Conservation (phyloP, 2,113 vertebrate species). For the Murina feae region DNA sequence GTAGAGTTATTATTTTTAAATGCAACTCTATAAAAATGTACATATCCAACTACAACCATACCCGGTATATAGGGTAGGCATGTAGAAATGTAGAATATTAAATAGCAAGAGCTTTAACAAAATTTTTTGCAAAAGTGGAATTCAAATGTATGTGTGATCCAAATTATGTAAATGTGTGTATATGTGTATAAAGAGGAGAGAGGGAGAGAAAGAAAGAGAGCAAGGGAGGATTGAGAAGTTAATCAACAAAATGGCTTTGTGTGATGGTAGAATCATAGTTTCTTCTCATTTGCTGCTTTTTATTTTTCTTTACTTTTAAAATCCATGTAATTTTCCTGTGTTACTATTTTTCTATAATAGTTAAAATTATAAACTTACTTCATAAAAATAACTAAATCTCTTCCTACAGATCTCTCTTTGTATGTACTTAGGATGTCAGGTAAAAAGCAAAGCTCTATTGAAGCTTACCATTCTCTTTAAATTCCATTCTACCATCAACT, state of each 20-base stretch:
- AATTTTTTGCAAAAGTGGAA: not conserved
- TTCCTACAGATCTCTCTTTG: not conserved
- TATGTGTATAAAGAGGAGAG: not conserved
- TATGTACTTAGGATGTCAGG: not conserved
- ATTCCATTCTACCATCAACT: not conserved
- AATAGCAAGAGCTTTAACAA: not conserved
- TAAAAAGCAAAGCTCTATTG: not conserved
- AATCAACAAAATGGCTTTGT: no score
- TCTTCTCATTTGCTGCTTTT: not conserved
- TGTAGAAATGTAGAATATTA: not conserved
- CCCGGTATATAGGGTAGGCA: no score
- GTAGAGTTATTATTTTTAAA: not conserved
- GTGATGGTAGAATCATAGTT: not conserved
- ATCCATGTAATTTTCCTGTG: not conserved
- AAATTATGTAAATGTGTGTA: not conserved
- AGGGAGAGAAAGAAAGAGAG: not conserved
- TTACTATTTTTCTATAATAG: not conserved
- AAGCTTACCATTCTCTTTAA: not conserved
- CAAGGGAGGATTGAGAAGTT: not conserved
- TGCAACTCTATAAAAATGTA: not conserved
- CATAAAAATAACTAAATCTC: not conserved
- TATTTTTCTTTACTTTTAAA: not conserved
- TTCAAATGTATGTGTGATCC: not conserved
- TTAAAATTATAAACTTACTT: not conserved
- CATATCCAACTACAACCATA: not conserved